Evolutionary conservation across 2,113 vertebrate species (phyloP), one percentile per base, ranked within the genome.

Genomic region (Neolamprologus falcicula): DNA sequence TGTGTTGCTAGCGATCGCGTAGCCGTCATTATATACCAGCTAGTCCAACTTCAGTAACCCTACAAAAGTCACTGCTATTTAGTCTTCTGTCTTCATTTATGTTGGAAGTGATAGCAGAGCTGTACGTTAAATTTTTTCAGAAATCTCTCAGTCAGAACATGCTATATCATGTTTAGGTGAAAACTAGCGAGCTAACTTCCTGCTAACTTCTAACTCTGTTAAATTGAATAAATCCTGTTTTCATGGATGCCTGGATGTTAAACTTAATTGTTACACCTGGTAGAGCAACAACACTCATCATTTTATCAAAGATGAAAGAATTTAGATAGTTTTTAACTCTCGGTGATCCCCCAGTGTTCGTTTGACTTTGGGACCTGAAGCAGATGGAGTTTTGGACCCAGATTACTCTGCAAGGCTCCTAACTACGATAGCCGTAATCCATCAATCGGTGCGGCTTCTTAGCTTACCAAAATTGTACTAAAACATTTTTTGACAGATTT

Each of bases 361-460:
- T 57, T 57, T 57, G 54, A 57, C 24, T 57, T 28, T 28, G 54
- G 24, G 24, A 57, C 24, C 54, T 57, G 12, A 57, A 57, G 12
- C 0, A 57, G 7, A 57, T 3, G 12, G 12, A 14, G 54, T 57
- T 57, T 57, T 28, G 24, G 54, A 28, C 24, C 24, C 54, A 28
- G 12, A 57, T 57, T 57, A 57, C 54, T 57, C 54, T 1, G 2
- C 24, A 8, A 28, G 54, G 54, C 54, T 57, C 12, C 54, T 57
- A 2, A 57, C 24, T 57, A 57, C 1, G 2, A 2, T 9, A 59
- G 55, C 24, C 1, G 1, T 59, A 16, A 59, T 59, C 55, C 55
- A 59, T 59, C 13, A 59, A 28, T 3, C 0, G 3, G 0, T 16
- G 55, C 3, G 2, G 13, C 24, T 59, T 59, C 24, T 5, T 16